phyloP scores from a whole-genome alignment of 2,797 vertebrate species.

The Corythornis leucogaster region DNA sequence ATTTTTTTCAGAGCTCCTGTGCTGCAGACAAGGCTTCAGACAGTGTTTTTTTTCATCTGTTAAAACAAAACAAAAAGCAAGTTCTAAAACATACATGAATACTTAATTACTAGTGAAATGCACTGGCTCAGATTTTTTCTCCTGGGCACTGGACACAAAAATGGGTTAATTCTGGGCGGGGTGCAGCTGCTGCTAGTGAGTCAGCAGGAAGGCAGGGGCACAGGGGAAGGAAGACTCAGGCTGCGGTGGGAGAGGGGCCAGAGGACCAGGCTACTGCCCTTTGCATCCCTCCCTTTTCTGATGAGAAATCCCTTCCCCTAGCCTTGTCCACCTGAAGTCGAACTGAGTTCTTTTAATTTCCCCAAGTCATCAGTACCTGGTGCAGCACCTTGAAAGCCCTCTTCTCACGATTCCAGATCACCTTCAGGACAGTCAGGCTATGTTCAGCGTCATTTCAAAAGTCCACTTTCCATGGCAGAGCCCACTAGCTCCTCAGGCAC shows the following conservation, averaged over 20 bases:
- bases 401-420: accelerated
- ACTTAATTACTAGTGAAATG: slow-evolving; percentile 13
- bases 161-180: not conserved
- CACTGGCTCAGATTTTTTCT: slow-evolving; percentile 18
- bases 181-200: not conserved
- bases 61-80: slow-evolving; percentile 5
- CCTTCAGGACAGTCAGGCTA: not conserved
- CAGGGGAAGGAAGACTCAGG: accelerated
- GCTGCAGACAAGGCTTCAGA: not conserved
- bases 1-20: not conserved
- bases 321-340: not conserved
- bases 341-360: not conserved
- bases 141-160: not conserved
- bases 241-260: not conserved
- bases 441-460: accelerated
- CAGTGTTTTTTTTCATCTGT: slow-evolving; percentile 14
- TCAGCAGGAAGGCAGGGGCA: not conserved
- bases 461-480: not conserved
- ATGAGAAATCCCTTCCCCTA: not conserved
- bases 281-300: not conserved
- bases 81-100: slow-evolving; percentile 15
- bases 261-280: not conserved
- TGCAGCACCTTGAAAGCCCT: not conserved
- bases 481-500: not conserved
- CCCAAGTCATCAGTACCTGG: too few species aligned